Evolutionary conservation across 1,140 invertebrate species (phyloP), one percentile per base, ranked within the genome.

Genomic region (Holcopasites calliopsidis): DNA sequence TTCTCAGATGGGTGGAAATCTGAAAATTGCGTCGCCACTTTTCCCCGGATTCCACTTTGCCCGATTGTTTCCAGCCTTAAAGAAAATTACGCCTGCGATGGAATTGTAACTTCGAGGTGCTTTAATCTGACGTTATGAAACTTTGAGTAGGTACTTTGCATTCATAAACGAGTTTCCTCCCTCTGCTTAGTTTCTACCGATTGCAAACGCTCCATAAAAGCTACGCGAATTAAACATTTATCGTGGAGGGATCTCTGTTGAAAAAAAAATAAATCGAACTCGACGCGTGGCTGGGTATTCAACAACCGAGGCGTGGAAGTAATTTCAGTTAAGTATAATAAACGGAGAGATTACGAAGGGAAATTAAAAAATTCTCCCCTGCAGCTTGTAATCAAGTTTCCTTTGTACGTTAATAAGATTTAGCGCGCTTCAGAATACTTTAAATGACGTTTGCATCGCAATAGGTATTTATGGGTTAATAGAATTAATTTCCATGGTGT

Each of bases 81-180:
- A 26, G 62, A 35, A 65, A 65, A 50, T 65, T 23, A 2, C 42
- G 1, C n/a, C 0, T 33, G 42, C 58, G 18, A 38, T 7, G 35
- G 23, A 61, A 61, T 61, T 61, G 28, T 50, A 65, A 65, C 49
- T 65, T 65, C 47, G 1, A 23, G 16, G 13, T 23, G 31, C 13
- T 65, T 65, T 50, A 65, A 65, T 50, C 31, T 31, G 10, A 8
- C 47, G 47, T 65, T 23, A 50, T 65, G 44, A 65, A 65, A 65
- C 31, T 65, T 65, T 50, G 3, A 50, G 31, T 13, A 50, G 31
- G 21, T 65, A 35, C 21, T 65, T 65, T 65, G 31, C 62, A 65
- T 65, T 50, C 62, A 65, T 26, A 50, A 65, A 49, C 62, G 62
- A 65, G 31, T 26, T 65, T 50, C 44, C 18, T 18, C 31, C 11